phyloP scores from a whole-genome alignment of 2,113 vertebrate species.

The Callipepla squamata region DNA sequence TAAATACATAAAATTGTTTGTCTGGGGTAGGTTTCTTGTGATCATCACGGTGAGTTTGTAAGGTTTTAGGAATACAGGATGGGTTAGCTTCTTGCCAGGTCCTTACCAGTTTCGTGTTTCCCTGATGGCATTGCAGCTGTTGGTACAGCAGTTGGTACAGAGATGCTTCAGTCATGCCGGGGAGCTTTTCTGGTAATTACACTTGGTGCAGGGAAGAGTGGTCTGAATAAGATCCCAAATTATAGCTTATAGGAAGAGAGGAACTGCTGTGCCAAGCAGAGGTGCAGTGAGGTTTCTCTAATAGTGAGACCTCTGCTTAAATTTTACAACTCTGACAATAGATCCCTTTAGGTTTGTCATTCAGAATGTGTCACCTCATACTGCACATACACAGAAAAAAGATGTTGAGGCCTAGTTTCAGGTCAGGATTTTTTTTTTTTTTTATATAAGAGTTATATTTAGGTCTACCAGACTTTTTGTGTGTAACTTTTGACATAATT shows the following conservation, averaged over 20 bases:
- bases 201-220: background rate
- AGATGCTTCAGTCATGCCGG: background rate
- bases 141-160: background rate
- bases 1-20: too few relatives aligned
- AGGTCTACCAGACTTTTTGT: background rate
- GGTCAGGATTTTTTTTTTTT: background rate
- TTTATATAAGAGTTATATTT: background rate
- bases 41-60: background rate
- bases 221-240: background rate
- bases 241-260: background rate
- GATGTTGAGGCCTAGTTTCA: background rate
- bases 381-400: background rate
- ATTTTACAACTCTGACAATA: background rate
- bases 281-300: background rate
- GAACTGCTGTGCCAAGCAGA: background rate
- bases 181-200: background rate
- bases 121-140: background rate
- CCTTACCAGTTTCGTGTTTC: background rate
- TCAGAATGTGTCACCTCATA: background rate
- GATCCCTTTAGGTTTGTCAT: background rate
- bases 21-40: background rate
- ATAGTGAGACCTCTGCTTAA: background rate
- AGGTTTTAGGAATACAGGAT: background rate
- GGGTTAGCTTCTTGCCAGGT: background rate
- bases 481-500: background rate